Base-by-base conservation (phyloP, 2,888 invertebrate genomes). In the Syritta pipiens region DNA sequence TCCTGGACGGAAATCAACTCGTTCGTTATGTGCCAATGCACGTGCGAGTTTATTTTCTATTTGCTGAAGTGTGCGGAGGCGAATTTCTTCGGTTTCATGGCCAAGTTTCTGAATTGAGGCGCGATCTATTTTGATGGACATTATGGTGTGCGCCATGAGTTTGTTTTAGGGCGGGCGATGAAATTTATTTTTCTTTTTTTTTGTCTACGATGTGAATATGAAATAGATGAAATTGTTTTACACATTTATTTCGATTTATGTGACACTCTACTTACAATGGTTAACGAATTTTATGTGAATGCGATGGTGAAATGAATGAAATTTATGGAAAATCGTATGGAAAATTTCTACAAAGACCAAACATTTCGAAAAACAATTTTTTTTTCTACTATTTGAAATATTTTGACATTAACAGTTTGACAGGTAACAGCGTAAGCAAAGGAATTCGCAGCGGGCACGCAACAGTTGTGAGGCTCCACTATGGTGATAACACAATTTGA, bases 41-140 rank as follows among this genome's bases (percentile, higher is more conserved):
- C 86, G 83, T 12, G 83, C 77, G 5, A 88, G 65, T 72, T 86
- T 86, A 12, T 84, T 82, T 60, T 86, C 86, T 6, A 89, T 81
- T 59, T 87, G 85, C 2, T 87, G 85, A 7, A 89, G 81, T 12
- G 88, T 83, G 9, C 88, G 84, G 44, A 86, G 65, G 1, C 89
- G 85, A 26, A 88, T 88, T 83, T 89, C 89, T 9, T 71, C 48
- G 1, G 85, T 84, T 57, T 86, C 84, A 60, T 86, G 86, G 3
- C 85, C 86, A 60, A 88, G 81, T 81, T 87, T 86, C 20, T 82
- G 74, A 17, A 88, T 63, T 26, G 82, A 82, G 14, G 82, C 72
- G 14, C 82, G 82, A 35, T 76, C 81, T 40, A 86, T 72, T 81
- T 84, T 81, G 40, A 85, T 57, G 37, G 79, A 76, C 82, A 75